Evolutionary conservation across 2,797 vertebrate genomes (phyloP).

Genomic region (Thamnophis elegans): DNA sequence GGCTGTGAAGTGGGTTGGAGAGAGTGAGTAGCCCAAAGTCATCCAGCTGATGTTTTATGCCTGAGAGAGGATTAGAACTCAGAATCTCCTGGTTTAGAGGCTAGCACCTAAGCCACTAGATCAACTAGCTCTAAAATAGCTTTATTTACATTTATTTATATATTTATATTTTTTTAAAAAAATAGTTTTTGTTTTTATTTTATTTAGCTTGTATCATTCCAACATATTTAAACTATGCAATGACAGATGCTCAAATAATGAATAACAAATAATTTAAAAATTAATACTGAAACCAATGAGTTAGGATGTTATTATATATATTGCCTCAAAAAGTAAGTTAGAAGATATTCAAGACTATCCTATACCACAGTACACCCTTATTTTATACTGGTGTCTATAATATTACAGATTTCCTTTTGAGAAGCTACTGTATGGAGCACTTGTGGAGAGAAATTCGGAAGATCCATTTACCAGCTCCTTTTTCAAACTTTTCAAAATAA

Average conservation of each 20-base stretch:
- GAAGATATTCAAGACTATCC: not conserved
- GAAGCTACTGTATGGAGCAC: not conserved
- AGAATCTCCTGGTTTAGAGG: not conserved
- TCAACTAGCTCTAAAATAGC: not conserved
- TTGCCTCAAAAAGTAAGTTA: not conserved
- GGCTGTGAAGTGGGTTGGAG: too few relatives aligned
- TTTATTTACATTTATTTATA: not conserved
- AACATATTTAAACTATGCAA: conserved; percentile 48
- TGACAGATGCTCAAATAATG: conserved; percentile 15
- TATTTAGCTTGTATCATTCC: conserved; percentile 14
- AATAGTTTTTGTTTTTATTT: not conserved
- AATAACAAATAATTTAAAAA: not conserved
- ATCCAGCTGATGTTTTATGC: not conserved
- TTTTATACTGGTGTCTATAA: not conserved
- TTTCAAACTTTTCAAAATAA: not conserved
- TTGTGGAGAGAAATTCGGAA: not conserved
- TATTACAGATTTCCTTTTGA: not conserved
- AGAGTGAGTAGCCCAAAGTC: not conserved
- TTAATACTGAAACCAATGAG: not conserved
- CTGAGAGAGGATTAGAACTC: not conserved
- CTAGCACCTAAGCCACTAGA: not conserved
- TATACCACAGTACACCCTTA: not conserved
- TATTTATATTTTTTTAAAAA: not conserved
- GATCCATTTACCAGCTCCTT: not conserved
- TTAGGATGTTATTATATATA: not conserved